A percentile compares a stretch with the other conserved stretches of the same genome.
These are phyloP conservation scores for Strigamia transsilvanica DNA, from an alignment of 2,888 invertebrate species.

Conservation along the genomic window DNA sequence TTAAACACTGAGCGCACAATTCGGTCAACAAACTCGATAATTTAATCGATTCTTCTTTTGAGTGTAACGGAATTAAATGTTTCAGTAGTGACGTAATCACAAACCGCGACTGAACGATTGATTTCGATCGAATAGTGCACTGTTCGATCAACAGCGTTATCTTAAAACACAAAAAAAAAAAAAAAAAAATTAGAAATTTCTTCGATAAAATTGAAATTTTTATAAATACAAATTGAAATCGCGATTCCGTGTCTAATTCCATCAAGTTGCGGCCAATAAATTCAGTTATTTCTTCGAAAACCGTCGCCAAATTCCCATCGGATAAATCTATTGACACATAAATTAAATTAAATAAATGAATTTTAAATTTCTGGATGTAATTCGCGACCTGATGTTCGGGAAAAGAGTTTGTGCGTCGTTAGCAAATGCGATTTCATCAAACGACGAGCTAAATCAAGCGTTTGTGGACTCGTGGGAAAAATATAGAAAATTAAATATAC, in stretches of 20 bases:
- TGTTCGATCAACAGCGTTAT: background rate
- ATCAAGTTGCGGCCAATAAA: background rate
- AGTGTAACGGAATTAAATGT: background rate
- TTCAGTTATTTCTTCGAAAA: background rate
- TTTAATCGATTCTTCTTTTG: constrained; percentile 1
- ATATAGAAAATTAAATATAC: background rate
- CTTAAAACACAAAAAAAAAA: background rate
- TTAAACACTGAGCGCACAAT: background rate
- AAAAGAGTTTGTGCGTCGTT: background rate
- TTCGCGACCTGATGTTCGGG: background rate
- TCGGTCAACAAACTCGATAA: background rate
- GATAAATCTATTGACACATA: background rate
- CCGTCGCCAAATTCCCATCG: background rate
- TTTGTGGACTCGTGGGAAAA: background rate
- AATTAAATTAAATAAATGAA: background rate
- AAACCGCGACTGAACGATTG: background rate
- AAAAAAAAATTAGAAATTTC: background rate
- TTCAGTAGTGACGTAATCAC: background rate
- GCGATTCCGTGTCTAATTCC: background rate
- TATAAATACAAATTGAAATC: background rate
- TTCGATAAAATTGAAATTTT: background rate
- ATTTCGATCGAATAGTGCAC: background rate
- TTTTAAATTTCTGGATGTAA: background rate
- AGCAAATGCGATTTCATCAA: background rate
- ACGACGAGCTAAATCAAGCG: background rate